Evolutionary conservation across 2,888 invertebrate genomes (phyloP).

Genomic region (Pollenia amentaria): DNA sequence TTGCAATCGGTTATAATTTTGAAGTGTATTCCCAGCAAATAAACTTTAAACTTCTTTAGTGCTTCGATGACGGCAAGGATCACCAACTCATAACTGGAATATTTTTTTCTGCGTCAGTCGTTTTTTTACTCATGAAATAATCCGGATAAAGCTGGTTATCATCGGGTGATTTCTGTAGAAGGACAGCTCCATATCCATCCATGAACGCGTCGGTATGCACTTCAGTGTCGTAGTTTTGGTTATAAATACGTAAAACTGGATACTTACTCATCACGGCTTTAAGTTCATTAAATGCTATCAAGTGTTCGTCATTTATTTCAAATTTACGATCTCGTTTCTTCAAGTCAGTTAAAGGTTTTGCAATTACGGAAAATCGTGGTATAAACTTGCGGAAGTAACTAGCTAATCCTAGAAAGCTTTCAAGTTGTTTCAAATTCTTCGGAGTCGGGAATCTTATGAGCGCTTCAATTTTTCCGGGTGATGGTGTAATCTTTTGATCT

Average conservation of each 20-base stretch:
- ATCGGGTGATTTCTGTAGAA: conserved; percentile 62
- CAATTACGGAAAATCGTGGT: too few relatives aligned
- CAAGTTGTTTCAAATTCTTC: conserved; percentile 75
- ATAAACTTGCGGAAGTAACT: too few relatives aligned
- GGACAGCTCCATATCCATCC: conserved; percentile 65
- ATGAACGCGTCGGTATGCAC: too few relatives aligned
- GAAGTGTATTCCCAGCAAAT: too few relatives aligned
- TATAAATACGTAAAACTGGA: conserved; percentile 67
- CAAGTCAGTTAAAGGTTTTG: too few relatives aligned
- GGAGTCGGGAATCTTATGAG: conserved; percentile 77
- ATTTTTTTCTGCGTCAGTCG: too few relatives aligned
- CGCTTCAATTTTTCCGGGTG: conserved; percentile 75
- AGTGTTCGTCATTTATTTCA: conserved; percentile 72
- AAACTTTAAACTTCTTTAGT: too few relatives aligned
- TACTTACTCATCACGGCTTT: conserved; percentile 60
- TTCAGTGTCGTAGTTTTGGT: conserved; percentile 66
- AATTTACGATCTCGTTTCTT: too few relatives aligned
- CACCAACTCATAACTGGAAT: too few relatives aligned
- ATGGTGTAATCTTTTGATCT: too few relatives aligned
- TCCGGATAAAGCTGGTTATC: conserved; percentile 66
- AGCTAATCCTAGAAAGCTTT: conserved; percentile 78
- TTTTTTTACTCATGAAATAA: conserved; percentile 66
- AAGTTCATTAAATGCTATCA: conserved; percentile 72
- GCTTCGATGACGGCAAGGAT: too few relatives aligned
- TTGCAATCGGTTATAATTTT: too few relatives aligned